A percentile compares a stretch with the other conserved stretches of the same genome.
Evolutionary conservation across 2,888 invertebrate species (phyloP).

Genomic region (Habrosyne pyritoides): DNA sequence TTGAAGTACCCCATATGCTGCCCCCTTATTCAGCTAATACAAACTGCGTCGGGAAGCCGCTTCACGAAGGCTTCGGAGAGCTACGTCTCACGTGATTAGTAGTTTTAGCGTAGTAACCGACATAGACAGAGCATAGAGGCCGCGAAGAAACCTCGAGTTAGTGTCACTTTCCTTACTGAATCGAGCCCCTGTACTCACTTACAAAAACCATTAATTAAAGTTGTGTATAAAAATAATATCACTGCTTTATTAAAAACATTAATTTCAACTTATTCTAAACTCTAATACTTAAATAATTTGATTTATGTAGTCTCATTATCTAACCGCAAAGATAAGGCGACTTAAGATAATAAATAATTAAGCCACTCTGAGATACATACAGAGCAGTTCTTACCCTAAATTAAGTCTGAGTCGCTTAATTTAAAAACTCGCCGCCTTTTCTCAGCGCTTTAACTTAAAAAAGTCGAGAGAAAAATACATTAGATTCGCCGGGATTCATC

Average conservation of each 20-base stretch:
- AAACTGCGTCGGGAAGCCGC: no score
- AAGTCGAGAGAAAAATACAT: constrained; percentile 47
- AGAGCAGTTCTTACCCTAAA: constrained; percentile 34
- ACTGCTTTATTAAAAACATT: not conserved
- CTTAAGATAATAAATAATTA: constrained; percentile 4
- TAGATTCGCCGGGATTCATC: constrained; percentile 58
- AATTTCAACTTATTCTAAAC: not conserved
- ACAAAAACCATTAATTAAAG: no score
- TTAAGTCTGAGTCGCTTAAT: constrained; percentile 46
- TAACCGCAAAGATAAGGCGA: not conserved
- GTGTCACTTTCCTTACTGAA: no score
- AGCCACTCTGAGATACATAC: not conserved
- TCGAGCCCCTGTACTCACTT: no score
- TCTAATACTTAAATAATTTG: not conserved
- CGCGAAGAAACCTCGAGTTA: no score
- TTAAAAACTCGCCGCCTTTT: constrained; percentile 39
- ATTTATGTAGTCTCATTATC: not conserved
- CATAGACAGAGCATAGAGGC: no score
- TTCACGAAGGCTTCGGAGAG: no score
- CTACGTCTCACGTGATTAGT: no score
- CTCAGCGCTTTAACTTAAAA: constrained; percentile 33
- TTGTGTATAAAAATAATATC: not conserved
- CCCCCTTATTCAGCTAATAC: no score
- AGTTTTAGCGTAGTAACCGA: no score
- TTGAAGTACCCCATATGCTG: no score